Evolutionary conservation across 2,113 vertebrate genomes (phyloP).

Genomic region (Archilochus colubris): DNA sequence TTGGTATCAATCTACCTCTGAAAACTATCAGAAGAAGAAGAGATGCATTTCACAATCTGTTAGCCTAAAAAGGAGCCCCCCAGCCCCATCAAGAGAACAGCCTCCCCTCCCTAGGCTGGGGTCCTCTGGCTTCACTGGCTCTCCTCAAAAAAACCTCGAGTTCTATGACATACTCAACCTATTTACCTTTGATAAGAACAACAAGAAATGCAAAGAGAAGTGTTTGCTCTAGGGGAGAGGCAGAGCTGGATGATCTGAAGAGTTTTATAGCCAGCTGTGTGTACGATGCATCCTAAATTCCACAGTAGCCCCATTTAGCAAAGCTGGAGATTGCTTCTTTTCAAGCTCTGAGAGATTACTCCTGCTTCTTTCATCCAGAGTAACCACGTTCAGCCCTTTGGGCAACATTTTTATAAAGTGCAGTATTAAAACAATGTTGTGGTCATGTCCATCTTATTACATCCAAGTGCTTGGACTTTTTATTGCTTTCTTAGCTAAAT

Average conservation of each 20-base stretch:
- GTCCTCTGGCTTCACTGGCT: neutral
- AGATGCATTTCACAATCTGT: neutral
- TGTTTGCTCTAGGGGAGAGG: slow-evolving; percentile 60
- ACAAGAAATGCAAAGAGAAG: slow-evolving; percentile 55
- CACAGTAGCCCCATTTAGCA: slow-evolving; percentile 16
- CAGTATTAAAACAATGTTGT: neutral
- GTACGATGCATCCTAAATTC: slow-evolving; percentile 24
- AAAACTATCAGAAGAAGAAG: neutral
- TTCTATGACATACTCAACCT: slow-evolving; percentile 10
- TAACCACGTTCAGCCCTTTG: neutral
- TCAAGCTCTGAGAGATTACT: neutral
- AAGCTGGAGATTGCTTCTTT: slow-evolving; percentile 18
- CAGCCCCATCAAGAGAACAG: neutral
- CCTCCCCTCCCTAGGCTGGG: neutral
- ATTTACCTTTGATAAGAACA: slow-evolving; percentile 65
- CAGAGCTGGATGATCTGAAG: slow-evolving; percentile 38
- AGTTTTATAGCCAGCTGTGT: slow-evolving; percentile 47
- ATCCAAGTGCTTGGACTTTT: neutral
- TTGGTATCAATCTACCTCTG: neutral
- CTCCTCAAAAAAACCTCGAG: neutral
- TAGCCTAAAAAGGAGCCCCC: neutral
- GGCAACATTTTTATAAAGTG: neutral
- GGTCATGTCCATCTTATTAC: neutral
- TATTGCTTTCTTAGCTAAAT: neutral
- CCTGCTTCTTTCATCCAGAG: neutral